A percentile compares a stretch with the other conserved stretches of the same genome.
phyloP scores from a whole-genome alignment of 2,113 vertebrate species.

The Mirza zaza region DNA sequence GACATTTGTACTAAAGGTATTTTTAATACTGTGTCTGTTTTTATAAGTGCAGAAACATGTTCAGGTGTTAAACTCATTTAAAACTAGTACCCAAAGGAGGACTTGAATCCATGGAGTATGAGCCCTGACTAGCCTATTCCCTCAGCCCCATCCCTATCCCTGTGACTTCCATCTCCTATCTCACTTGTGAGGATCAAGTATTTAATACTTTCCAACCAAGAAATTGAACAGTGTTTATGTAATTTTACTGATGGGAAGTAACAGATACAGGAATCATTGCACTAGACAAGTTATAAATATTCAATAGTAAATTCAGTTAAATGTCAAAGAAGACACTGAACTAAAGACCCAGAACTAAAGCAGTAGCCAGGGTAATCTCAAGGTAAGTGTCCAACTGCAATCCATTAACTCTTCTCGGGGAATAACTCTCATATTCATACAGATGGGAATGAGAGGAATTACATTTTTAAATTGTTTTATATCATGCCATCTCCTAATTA shows the following conservation, averaged over 20 bases:
- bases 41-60: neutral
- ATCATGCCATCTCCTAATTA: neutral
- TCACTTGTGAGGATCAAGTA: neutral
- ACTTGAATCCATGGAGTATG: neutral
- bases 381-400: neutral
- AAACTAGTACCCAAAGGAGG: neutral
- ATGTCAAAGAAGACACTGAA: neutral
- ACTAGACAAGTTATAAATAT: neutral
- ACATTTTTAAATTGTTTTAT: neutral
- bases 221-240: neutral
- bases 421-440: neutral
- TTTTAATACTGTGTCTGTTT: neutral
- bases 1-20: neutral
- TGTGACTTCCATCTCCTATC: neutral
- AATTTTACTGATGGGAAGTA: neutral
- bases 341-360: neutral
- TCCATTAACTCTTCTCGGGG: neutral
- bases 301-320: slow-evolving; percentile 1
- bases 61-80: neutral
- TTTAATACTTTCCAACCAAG: neutral
- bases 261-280: neutral
- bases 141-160: neutral
- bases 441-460: neutral
- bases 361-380: neutral
- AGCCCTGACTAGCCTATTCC: neutral